A percentile compares a stretch with the other conserved stretches of the same genome.
Conservation (phyloP, 1,140 invertebrate genomes). For the Pissodes strobi region DNA sequence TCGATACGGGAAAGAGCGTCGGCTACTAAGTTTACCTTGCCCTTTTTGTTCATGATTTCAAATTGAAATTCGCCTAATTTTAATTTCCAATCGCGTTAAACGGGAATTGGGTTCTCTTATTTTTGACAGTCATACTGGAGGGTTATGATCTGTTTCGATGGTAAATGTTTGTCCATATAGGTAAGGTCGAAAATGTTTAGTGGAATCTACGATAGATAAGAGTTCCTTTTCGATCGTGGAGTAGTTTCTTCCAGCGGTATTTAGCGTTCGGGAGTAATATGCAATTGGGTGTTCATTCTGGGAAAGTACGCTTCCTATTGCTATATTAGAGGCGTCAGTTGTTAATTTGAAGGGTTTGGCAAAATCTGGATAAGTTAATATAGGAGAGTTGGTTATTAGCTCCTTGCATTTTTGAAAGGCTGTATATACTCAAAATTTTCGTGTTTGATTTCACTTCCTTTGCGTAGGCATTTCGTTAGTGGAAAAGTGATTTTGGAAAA, state of each 20-base stretch:
- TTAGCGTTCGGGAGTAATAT: constrained; percentile 4
- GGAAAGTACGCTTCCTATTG: too few relatives aligned
- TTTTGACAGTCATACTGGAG: constrained; percentile 47
- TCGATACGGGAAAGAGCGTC: constrained; percentile 13
- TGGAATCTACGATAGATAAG: background rate
- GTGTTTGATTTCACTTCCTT: background rate
- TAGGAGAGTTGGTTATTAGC: too few relatives aligned
- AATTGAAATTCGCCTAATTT: constrained; percentile 54
- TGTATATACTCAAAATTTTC: background rate
- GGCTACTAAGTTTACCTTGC: constrained; percentile 8
- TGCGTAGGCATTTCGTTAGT: background rate
- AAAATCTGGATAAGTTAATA: too few relatives aligned
- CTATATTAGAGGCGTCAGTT: background rate
- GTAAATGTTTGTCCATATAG: constrained; percentile 36
- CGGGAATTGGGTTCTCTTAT: constrained; percentile 54
- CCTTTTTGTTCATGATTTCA: constrained; percentile 43
- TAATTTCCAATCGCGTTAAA: constrained; percentile 56
- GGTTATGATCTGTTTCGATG: constrained; percentile 38
- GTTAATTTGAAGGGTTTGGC: too few relatives aligned
- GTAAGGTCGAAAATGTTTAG: constrained; percentile 17
- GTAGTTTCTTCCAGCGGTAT: background rate
- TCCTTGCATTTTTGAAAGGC: constrained; percentile 7
- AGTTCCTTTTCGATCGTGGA: background rate
- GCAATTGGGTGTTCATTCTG: too few relatives aligned
- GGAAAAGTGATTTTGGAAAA: too few relatives aligned